Evolutionary conservation across 2,113 vertebrate species (phyloP), one percentile per base, ranked within the genome.

Genomic region (Myxocyprinus asiaticus): DNA sequence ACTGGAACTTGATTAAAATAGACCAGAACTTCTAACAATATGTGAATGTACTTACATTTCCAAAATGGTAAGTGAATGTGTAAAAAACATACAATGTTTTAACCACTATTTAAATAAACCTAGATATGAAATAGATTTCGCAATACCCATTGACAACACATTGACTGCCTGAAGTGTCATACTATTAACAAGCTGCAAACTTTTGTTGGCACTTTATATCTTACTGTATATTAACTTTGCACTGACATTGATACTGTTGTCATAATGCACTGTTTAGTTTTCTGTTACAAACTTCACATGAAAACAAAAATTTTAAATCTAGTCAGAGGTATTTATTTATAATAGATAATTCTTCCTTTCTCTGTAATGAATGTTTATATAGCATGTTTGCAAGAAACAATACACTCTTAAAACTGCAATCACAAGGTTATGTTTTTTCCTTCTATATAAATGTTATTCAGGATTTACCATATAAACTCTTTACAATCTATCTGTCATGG

Each of bases 191-290:
- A 74, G 42, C 56, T 56, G 47, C 67, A 67, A 6, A 50, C 7
- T 4, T 56, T 56, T 67, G 33, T 6, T 72, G 43, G 67, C 78
- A 80, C 73, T 76, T 83, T 83, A 83, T 67, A 50, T 33, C 6
- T 62, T 56, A 64, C 43, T 78, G 59, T 75, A 73, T 47, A 8
- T 78, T 63, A 70, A 22, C 15, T 17, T 61, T 82, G 76, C 62
- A 73, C 73, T 83, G 45, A 7, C 15, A 51, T 62, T 76, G 53
- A 17, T 48, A 4, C 17, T 61, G 22, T 33, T 33, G 77, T 69
- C 56, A 11, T 74, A 70, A 69, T 61, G 77, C 67, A 71, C 67
- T 71, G 14, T 63, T 65, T 55, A 22, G 47, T 53, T 62, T 76
- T 43, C 11, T 76, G 51, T 65, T 79, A 44, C 61, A 80, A 59